These are phyloP conservation scores for Lucifuga dentata DNA, from an alignment of 2,113 vertebrate genomes.

Conservation along the genomic window DNA sequence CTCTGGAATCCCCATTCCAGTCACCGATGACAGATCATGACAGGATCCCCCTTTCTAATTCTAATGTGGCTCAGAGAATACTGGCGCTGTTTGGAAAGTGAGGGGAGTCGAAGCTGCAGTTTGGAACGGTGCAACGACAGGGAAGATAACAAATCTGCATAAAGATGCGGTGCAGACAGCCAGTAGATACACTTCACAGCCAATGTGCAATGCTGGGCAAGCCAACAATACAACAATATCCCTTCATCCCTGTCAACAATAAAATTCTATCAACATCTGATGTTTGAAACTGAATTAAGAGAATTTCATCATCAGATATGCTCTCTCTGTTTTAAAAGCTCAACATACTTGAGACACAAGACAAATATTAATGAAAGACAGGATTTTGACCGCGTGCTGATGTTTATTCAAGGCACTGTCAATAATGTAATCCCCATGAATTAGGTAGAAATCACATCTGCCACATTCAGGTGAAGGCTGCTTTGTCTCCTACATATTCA, in stretches of 20 bases:
- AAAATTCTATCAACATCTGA: constrained; percentile 24
- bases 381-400: constrained; percentile 68
- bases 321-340: constrained; percentile 22
- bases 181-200: constrained; percentile 33
- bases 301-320: constrained; percentile 27
- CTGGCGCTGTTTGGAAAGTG: too few relatives aligned
- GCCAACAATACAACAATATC: constrained; percentile 36
- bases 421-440: constrained; percentile 78
- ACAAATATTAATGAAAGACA: constrained; percentile 52
- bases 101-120: neutral
- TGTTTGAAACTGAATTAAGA: constrained; percentile 53
- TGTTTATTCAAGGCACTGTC: constrained; percentile 77
- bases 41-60: neutral
- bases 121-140: neutral
- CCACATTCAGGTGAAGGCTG: constrained; percentile 73
- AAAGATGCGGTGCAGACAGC: constrained; percentile 20
- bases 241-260: constrained; percentile 7
- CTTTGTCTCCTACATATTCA: constrained; percentile 78
- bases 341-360: constrained; percentile 2
- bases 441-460: constrained; percentile 75
- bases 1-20: constrained; percentile 12
- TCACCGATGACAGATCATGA: constrained; percentile 11
- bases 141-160: constrained; percentile 17
- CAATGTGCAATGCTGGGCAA: constrained; percentile 30
- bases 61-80: neutral